Conservation (phyloP, 2,113 vertebrate species). For the Elanoides forficatus region DNA sequence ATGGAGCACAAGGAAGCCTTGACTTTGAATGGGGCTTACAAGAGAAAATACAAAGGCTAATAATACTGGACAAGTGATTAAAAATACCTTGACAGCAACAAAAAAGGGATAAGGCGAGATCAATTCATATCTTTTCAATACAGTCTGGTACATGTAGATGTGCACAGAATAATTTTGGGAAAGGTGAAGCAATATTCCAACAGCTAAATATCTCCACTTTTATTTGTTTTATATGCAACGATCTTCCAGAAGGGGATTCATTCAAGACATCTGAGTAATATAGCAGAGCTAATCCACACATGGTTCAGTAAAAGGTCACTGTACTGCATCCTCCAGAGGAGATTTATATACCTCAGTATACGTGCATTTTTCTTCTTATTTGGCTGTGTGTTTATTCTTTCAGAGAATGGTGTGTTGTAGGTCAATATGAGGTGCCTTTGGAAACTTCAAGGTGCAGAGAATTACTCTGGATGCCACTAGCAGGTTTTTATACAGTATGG, state of each 20-base stretch:
- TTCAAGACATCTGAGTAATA: background rate
- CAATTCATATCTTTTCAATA: background rate
- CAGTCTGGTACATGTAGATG: background rate
- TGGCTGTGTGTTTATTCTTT: background rate
- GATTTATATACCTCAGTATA: background rate
- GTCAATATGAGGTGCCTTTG: background rate
- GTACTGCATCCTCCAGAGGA: background rate
- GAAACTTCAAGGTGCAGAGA: background rate
- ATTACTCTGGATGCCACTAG: background rate
- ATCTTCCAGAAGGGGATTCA: background rate
- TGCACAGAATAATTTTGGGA: background rate
- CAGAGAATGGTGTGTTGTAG: background rate
- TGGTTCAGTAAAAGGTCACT: constrained; percentile 33
- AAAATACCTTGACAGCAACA: background rate
- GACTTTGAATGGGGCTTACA: background rate
- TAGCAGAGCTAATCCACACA: background rate
- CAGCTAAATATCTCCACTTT: background rate
- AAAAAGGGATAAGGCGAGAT: background rate
- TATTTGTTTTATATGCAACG: background rate
- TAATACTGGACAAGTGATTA: background rate
- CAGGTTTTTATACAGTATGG: background rate
- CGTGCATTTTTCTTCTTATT: background rate
- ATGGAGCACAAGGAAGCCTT: background rate
- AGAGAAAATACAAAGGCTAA: background rate
- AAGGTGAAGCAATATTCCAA: background rate